Evolutionary conservation across 2,113 vertebrate species (phyloP).

Genomic region (Diadophis punctatus): DNA sequence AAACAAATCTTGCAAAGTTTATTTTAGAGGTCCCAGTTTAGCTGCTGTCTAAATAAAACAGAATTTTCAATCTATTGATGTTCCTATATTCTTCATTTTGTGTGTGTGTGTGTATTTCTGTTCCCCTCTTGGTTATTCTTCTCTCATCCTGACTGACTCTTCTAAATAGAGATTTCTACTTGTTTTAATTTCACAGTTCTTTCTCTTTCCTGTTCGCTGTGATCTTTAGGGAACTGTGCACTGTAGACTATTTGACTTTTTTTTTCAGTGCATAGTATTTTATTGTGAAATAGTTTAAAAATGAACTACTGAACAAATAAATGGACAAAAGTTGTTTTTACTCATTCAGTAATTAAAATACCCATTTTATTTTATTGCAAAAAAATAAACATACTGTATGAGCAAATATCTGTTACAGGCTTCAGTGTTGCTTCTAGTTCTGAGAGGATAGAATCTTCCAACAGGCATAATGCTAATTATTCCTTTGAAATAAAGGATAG

Average conservation of each 20-base stretch:
- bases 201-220: neutral
- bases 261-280: neutral
- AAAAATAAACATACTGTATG: neutral
- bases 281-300: neutral
- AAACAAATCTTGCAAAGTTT: neutral
- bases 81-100: neutral
- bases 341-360: neutral
- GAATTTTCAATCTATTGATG: neutral
- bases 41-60: neutral
- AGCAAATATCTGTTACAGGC: neutral
- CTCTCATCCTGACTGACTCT: neutral
- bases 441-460: neutral
- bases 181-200: neutral
- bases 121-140: neutral
- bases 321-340: neutral
- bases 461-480: neutral
- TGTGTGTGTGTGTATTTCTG: neutral
- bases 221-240: neutral
- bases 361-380: neutral
- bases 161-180: neutral
- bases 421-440: neutral
- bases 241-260: neutral
- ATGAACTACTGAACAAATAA: neutral
- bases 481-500: neutral
- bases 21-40: neutral